Evolutionary conservation across 2,888 invertebrate genomes (phyloP).

Genomic region (Oligia latruncula): DNA sequence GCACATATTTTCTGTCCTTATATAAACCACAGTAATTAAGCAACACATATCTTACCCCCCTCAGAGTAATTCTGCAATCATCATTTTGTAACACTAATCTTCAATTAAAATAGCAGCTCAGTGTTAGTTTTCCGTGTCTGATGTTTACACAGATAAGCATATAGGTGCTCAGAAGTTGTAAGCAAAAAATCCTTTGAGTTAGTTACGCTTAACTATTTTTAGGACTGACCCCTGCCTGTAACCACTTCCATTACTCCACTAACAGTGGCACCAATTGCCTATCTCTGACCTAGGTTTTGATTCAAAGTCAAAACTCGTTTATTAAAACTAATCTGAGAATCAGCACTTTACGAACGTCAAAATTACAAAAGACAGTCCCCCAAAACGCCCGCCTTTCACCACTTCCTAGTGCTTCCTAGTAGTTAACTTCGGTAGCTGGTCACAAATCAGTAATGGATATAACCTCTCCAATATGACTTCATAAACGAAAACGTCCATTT

Average conservation of each 20-base stretch:
- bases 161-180: not conserved
- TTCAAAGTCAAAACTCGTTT: too few relatives aligned
- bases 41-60: conserved; percentile 24
- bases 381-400: too few relatives aligned
- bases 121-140: conserved; percentile 15
- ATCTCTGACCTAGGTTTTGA: not conserved
- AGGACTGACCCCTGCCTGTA: not conserved
- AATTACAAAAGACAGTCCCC: too few relatives aligned
- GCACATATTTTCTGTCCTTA: conserved; percentile 15
- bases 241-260: not conserved
- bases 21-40: conserved; percentile 27
- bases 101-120: conserved; percentile 25
- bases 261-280: not conserved
- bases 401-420: too few relatives aligned
- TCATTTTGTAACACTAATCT: conserved; percentile 9
- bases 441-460: too few relatives aligned
- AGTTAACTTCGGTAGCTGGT: not conserved
- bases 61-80: conserved; percentile 8
- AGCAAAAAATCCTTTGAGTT: not conserved
- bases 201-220: not conserved
- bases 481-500: not conserved
- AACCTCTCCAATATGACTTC: not conserved
- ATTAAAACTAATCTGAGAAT: too few relatives aligned
- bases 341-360: too few relatives aligned
- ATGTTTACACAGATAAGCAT: not conserved